Evolutionary conservation across 2,888 invertebrate genomes (phyloP).

Genomic region (Diploptera punctata): DNA sequence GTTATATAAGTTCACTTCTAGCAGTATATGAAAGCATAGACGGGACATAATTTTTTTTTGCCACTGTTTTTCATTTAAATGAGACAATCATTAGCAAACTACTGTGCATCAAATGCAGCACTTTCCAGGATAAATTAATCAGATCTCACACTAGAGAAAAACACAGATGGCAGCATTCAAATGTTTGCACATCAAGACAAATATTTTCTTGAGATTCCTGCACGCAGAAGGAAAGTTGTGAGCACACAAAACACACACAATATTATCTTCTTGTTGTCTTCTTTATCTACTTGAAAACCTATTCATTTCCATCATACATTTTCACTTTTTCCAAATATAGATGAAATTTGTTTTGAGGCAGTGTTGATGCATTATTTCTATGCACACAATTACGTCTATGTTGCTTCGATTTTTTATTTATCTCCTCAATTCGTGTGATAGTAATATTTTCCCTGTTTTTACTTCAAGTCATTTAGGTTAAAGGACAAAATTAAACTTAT

Average conservation of each 20-base stretch:
- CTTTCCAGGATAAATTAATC: too few relatives aligned
- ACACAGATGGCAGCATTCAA: neutral
- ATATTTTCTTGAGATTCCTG: neutral
- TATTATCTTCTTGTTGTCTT: neutral
- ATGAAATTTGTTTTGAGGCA: neutral
- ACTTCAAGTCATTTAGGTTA: neutral
- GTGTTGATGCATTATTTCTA: neutral
- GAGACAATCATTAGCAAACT: neutral
- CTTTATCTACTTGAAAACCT: neutral
- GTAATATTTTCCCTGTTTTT: neutral
- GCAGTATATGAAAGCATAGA: neutral
- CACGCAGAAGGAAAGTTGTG: neutral
- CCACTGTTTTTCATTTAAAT: neutral
- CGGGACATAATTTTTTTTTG: neutral
- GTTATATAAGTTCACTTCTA: neutral
- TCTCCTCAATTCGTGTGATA: neutral
- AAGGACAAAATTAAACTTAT: neutral
- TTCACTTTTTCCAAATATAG: neutral
- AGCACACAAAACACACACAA: constrained; percentile 11
- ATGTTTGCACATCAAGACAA: neutral
- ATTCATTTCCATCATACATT: neutral
- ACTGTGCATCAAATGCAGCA: neutral
- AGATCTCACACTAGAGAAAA: neutral
- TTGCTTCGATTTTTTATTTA: neutral
- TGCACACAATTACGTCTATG: neutral